Percentiles rank a stretch among this genome's conserved stretches.
These are phyloP conservation scores for Galeopterus variegatus DNA, from an alignment of 2,113 vertebrate species.

Conservation along the genomic window DNA sequence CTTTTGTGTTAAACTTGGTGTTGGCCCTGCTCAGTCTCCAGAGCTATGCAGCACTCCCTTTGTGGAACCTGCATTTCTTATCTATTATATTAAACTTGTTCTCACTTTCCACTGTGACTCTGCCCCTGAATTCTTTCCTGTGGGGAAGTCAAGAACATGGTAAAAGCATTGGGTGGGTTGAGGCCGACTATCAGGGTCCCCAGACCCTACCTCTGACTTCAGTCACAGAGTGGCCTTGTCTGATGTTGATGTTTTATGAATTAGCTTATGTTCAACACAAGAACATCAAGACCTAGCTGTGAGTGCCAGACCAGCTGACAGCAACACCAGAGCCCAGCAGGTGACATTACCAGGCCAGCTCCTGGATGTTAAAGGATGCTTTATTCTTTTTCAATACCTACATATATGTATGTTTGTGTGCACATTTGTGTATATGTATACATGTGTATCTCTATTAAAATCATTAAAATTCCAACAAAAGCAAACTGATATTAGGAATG, in stretches of 20 bases:
- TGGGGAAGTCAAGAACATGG: no score
- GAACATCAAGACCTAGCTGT: background rate
- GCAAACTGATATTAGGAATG: background rate
- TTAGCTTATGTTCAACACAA: background rate
- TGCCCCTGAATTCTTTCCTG: no score
- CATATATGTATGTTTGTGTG: background rate
- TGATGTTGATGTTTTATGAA: background rate
- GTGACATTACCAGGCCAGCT: background rate
- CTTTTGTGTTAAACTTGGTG: no score
- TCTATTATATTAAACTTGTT: no score
- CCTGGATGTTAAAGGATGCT: background rate
- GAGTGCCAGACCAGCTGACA: background rate
- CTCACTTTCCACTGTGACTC: no score
- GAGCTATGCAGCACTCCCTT: no score
- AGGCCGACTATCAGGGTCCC: no score
- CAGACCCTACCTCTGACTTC: no score
- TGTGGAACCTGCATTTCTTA: no score
- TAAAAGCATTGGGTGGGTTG: no score
- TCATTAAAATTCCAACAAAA: slow-evolving; percentile 50
- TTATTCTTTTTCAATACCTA: background rate
- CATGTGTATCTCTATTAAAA: background rate
- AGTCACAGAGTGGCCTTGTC: background rate
- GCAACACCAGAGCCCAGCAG: background rate
- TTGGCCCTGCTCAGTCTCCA: no score
- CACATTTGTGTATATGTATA: background rate